Percentiles rank a stretch among this genome's conserved stretches.
Evolutionary conservation across 2,113 vertebrate species (phyloP).

Genomic region (Alethe castanea): DNA sequence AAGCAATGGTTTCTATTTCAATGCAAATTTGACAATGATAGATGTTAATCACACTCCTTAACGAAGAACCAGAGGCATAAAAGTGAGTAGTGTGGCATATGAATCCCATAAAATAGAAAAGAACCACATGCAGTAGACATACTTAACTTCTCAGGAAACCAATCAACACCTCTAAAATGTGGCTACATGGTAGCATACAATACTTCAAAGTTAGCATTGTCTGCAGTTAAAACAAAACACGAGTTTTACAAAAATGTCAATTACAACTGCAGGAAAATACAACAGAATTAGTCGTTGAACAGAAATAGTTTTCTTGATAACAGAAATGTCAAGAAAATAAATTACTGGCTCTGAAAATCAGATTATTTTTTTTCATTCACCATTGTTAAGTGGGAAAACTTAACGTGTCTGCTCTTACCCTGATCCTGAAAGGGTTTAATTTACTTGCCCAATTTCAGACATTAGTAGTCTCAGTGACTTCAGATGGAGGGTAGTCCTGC

Average conservation of each 20-base stretch:
- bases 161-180: not conserved
- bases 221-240: not conserved
- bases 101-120: conserved; percentile 37
- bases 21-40: conserved; percentile 63
- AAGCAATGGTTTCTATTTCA: conserved; percentile 61
- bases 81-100: conserved; percentile 42
- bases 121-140: not conserved
- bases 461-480: conserved; percentile 3
- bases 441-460: conserved; percentile 14
- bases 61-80: conserved; percentile 28
- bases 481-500: conserved; percentile 2
- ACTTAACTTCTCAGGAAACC: conserved; percentile 1
- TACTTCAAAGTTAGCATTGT: not conserved
- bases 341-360: not conserved
- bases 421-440: not conserved
- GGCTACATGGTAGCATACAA: not conserved
- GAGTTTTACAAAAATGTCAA: not conserved
- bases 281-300: not conserved
- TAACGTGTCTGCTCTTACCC: not conserved
- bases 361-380: not conserved
- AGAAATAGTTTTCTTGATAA: not conserved
- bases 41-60: conserved; percentile 48
- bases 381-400: not conserved
- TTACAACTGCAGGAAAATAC: not conserved
- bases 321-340: not conserved